Percentiles rank a stretch among this genome's conserved stretches.
Evolutionary conservation across 2,888 invertebrate species (phyloP).

Genomic region (Oeneis ivallda): DNA sequence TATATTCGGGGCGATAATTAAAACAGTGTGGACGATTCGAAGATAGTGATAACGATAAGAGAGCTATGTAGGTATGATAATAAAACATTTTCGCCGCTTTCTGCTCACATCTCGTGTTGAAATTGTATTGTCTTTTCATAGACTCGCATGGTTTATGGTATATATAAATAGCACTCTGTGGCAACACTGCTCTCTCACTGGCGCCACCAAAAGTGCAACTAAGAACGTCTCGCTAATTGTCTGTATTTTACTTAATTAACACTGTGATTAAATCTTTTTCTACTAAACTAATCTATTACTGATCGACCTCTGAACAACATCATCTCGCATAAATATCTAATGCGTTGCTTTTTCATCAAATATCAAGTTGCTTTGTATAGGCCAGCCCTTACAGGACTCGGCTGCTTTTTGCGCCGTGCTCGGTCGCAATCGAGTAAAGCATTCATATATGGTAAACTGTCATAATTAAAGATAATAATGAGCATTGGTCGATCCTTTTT

Average conservation of each 20-base stretch:
- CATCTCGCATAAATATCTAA: too few relatives aligned
- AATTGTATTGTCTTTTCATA: too few relatives aligned
- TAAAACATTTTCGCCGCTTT: conserved; percentile 47
- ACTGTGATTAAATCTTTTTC: too few relatives aligned
- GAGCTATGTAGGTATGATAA: conserved; percentile 8
- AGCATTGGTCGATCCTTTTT: conserved; percentile 66
- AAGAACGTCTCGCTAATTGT: too few relatives aligned
- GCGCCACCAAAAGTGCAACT: too few relatives aligned
- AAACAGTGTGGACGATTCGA: conserved; percentile 6
- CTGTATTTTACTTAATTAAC: too few relatives aligned
- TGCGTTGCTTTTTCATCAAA: conserved; percentile 63
- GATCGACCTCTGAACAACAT: too few relatives aligned
- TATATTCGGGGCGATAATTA: conserved; percentile 9
- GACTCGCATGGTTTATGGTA: too few relatives aligned
- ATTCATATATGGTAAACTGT: conserved; percentile 77
- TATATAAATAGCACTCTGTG: too few relatives aligned
- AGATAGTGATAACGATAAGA: conserved; percentile 15
- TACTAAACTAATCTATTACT: too few relatives aligned
- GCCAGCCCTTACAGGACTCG: conserved; percentile 54
- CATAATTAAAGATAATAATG: conserved; percentile 80
- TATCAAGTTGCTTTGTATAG: conserved; percentile 66
- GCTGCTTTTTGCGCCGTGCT: conserved; percentile 61
- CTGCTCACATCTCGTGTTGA: conserved; percentile 51
- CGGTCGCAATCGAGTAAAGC: conserved; percentile 62
- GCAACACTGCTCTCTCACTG: too few relatives aligned